Conservation (phyloP, 2,113 vertebrate genomes). For the Gracilinanus agilis region DNA sequence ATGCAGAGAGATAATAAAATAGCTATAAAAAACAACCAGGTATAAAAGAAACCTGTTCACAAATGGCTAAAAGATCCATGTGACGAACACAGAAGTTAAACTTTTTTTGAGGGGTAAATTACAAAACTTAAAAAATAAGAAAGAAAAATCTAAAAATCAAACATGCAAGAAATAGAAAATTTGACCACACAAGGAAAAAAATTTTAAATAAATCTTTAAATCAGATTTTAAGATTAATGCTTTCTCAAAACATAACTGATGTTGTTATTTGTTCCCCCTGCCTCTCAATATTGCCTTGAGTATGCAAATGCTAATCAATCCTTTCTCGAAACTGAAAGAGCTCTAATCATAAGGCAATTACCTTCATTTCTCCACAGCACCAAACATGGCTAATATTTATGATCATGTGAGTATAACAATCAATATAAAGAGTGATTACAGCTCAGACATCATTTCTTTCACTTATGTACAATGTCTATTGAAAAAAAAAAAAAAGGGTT, state of each 20-base stretch:
- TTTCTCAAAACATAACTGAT: conserved; percentile 81
- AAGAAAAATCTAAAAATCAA: not conserved
- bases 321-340: conserved; percentile 86
- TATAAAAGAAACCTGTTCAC: conserved; percentile 81
- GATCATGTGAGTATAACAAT: conserved; percentile 88
- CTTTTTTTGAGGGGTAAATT: conserved; percentile 74
- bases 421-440: conserved; percentile 87
- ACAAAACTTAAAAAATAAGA: conserved; percentile 59
- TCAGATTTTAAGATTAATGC: conserved; percentile 77
- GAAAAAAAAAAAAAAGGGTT: conserved; percentile 80
- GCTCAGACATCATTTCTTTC: conserved; percentile 84
- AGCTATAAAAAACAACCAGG: conserved; percentile 77
- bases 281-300: conserved; percentile 84
- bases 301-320: conserved; percentile 88
- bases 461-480: conserved; percentile 82
- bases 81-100: conserved; percentile 82
- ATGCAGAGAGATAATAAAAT: conserved; percentile 81
- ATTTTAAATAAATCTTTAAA: conserved; percentile 71
- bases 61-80: conserved; percentile 78
- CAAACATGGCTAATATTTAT: conserved; percentile 91
- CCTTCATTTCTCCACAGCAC: conserved; percentile 88
- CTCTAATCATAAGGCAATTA: conserved; percentile 91
- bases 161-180: conserved; percentile 59
- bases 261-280: conserved; percentile 82
- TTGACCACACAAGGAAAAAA: conserved; percentile 60